Evolutionary conservation across 2,113 vertebrate species (phyloP).

Genomic region (Scalopus aquaticus): DNA sequence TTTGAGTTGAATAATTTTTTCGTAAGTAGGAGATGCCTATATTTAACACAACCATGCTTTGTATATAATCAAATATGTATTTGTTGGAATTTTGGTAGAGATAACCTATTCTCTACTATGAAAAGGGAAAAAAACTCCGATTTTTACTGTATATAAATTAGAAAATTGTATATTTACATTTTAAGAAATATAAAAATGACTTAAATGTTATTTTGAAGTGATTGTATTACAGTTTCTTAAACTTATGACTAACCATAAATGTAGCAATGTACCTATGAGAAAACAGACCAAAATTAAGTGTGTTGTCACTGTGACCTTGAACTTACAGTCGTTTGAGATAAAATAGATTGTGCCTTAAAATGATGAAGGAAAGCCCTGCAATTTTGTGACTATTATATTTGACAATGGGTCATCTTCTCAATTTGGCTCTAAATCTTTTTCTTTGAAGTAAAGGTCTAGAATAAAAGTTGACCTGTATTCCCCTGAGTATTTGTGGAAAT

Average conservation of each 20-base stretch:
- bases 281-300: conserved; percentile 78
- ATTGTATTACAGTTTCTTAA: conserved; percentile 61
- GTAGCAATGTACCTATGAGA: conserved; percentile 52
- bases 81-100: conserved; percentile 17
- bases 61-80: not conserved
- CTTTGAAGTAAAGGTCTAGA: not conserved
- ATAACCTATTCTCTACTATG: not conserved
- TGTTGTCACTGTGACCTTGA: conserved; percentile 82
- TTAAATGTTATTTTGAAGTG: conserved; percentile 62
- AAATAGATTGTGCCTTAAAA: conserved; percentile 83
- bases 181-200: conserved; percentile 47
- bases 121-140: not conserved
- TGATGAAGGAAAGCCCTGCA: conserved; percentile 59
- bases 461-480: not conserved
- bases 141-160: conserved; percentile 55
- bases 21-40: conserved; percentile 9
- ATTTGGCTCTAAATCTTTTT: conserved; percentile 53
- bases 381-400: conserved; percentile 63
- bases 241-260: conserved; percentile 57
- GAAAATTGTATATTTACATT: conserved; percentile 34
- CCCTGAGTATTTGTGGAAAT: not conserved
- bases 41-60: conserved; percentile 28
- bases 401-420: conserved; percentile 56
- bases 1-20: conserved; percentile 33
- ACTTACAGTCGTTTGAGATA: conserved; percentile 69